phyloP scores from a whole-genome alignment of 2,888 invertebrate species.

The Herminia tarsipennalis region DNA sequence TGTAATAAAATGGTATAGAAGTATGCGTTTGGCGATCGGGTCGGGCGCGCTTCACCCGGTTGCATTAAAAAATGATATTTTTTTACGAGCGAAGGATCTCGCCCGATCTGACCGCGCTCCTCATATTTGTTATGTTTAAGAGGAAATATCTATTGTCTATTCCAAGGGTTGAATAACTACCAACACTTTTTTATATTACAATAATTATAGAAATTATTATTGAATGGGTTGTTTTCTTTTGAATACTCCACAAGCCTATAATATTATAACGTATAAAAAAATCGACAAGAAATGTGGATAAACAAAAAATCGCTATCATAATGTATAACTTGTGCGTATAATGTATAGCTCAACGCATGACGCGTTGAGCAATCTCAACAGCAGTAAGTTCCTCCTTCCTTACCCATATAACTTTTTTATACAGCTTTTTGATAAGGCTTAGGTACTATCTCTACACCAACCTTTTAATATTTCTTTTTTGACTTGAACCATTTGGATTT shows the following conservation, averaged over 20 bases:
- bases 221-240: conserved; percentile 69
- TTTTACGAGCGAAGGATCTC: conserved; percentile 71
- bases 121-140: conserved; percentile 85
- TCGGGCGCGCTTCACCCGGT: conserved; percentile 45
- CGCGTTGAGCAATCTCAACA: too few relatives aligned
- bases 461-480: too few relatives aligned
- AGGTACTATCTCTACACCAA: too few relatives aligned
- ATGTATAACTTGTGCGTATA: too few relatives aligned
- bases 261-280: too few relatives aligned
- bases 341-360: too few relatives aligned
- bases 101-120: conserved; percentile 42
- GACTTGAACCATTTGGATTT: too few relatives aligned
- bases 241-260: background rate
- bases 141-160: conserved; percentile 86
- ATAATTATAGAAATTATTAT: conserved; percentile 87
- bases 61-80: conserved; percentile 73
- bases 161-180: conserved; percentile 83
- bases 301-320: too few relatives aligned
- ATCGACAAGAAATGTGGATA: too few relatives aligned
- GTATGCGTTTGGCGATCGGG: conserved; percentile 54
- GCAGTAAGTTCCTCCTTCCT: too few relatives aligned
- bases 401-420: too few relatives aligned
- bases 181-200: conserved; percentile 87
- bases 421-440: too few relatives aligned
- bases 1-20: conserved; percentile 80